phyloP scores from a whole-genome alignment of 2,113 vertebrate species.

The Pipa parva region DNA sequence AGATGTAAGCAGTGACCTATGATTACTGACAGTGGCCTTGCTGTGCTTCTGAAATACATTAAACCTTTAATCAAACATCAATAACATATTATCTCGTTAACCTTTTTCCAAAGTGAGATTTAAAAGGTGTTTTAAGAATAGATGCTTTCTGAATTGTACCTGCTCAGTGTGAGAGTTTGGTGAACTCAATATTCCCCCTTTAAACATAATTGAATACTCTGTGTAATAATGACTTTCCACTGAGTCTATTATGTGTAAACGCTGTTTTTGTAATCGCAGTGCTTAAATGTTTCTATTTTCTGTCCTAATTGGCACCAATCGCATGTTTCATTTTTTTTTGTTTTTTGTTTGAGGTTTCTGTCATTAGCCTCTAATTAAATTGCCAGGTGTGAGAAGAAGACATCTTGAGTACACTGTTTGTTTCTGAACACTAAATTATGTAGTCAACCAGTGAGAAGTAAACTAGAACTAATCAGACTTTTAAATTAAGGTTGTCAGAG shows the following conservation, averaged over 20 bases:
- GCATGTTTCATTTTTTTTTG: constrained; percentile 29
- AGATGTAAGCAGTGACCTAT: no score
- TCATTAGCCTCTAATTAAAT: constrained; percentile 34
- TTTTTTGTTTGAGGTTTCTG: constrained; percentile 33
- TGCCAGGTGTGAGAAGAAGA: constrained; percentile 44
- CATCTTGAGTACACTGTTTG: constrained; percentile 26
- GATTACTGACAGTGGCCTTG: no score
- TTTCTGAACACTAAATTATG: constrained; percentile 19
- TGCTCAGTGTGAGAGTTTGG: constrained; percentile 22
- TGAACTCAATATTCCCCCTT: constrained; percentile 25
- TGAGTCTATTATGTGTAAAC: constrained; percentile 32
- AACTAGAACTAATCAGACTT: constrained; percentile 29
- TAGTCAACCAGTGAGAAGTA: constrained; percentile 17
- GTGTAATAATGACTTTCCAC: constrained; percentile 21
- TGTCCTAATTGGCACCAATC: constrained; percentile 37
- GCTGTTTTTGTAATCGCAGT: constrained; percentile 30
- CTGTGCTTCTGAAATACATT: no score
- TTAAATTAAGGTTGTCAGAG: constrained; percentile 12
- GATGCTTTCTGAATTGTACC: constrained; percentile 26
- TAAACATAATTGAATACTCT: constrained; percentile 26
- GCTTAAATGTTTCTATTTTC: constrained; percentile 39
- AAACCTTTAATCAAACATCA: constrained; percentile 5
- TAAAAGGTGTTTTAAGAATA: constrained; percentile 9
- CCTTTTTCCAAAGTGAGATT: constrained; percentile 6
- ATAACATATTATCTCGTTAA: constrained; percentile 32